Base-by-base conservation (phyloP, 2,888 invertebrate species). In the Machimus atricapillus region DNA sequence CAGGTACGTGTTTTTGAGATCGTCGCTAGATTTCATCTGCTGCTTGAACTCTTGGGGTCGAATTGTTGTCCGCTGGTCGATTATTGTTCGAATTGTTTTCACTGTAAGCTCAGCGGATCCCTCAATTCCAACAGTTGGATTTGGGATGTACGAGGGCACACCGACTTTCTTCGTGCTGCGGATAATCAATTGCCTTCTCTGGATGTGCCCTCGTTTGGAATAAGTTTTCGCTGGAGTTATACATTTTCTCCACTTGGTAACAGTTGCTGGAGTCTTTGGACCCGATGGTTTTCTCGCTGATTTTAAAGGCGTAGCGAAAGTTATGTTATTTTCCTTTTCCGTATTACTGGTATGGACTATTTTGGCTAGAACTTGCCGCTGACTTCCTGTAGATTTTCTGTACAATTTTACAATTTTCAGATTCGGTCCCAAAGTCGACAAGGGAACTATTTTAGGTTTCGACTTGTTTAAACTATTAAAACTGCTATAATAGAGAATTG, bases 61-160 rank as follows among this genome's bases (percentile, higher is more conserved):
- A 8, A 89, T 89, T 23, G 73, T 77, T 6, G 77, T 89, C 66
- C 87, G 56, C 23, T 77, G 73, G 77, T 89, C 89, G 12, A 89
- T 83, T 46, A 87, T 88, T 81, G 87, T 31, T 9, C 73, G 46
- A 40, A 87, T 87, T 40, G 58, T 87, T 27, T 77, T 86, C 19
- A 86, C 34, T 66, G 78, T 66, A 23, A 87, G 76, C 12, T 83
- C 78, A 86, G 52, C 40, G 31, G 87, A 58, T 3, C 86, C 87
- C 19, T 5, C 43, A 43, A 34, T 56, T 23, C 85, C 85, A 19
- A 31, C 52, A 27, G 87, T 87, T 16, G 40, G 16, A 14, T 23
- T 43, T 27, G 2, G 40, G 8, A 79, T 37, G 14, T 6, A 5
- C 5, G 16, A 7, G 2, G 1, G 7, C 5, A 19, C 14, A 6